Percentiles rank a stretch among this genome's conserved stretches.
These are phyloP conservation scores for Eptatretus burgeri DNA, from an alignment of 2,113 vertebrate species.

Conservation along the genomic window DNA sequence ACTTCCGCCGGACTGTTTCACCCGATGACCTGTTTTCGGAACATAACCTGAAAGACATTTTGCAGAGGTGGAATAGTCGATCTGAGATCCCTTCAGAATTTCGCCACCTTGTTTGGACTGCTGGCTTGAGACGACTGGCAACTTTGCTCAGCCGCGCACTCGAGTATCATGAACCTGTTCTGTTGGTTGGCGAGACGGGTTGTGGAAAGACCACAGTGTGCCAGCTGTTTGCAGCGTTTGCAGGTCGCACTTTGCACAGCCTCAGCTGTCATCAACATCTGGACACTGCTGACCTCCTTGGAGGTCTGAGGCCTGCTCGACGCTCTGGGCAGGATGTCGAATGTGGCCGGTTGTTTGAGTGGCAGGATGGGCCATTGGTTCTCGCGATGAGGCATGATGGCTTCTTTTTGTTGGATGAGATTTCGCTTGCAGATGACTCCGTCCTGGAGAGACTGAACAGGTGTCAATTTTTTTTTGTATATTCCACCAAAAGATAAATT, in stretches of 20 bases:
- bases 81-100: slow-evolving; percentile 24
- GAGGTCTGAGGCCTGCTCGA: slow-evolving; percentile 49
- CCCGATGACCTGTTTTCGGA: slow-evolving; percentile 42
- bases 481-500: too few relatives aligned
- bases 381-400: slow-evolving; percentile 55
- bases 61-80: slow-evolving; percentile 12
- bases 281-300: slow-evolving; percentile 87
- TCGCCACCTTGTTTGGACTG: slow-evolving; percentile 60
- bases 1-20: slow-evolving; percentile 52
- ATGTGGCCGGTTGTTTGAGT: slow-evolving; percentile 43
- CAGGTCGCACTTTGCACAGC: slow-evolving; percentile 34
- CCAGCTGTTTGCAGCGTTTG: slow-evolving; percentile 54
- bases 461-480: slow-evolving; percentile 15
- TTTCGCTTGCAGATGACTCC: slow-evolving; percentile 81
- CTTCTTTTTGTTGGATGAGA: slow-evolving; percentile 78
- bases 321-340: slow-evolving; percentile 25
- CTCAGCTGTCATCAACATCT: slow-evolving; percentile 82
- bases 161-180: slow-evolving; percentile 54
- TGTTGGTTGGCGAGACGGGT: slow-evolving; percentile 75
- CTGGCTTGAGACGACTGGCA: slow-evolving; percentile 39
- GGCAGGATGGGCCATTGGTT: slow-evolving; percentile 72
- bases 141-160: slow-evolving; percentile 52
- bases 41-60: slow-evolving; percentile 31
- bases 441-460: slow-evolving; percentile 91
- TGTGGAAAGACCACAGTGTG: slow-evolving; percentile 94